These are phyloP conservation scores for Manduca sexta DNA, from an alignment of 1,140 invertebrate genomes.

Conservation along the genomic window DNA sequence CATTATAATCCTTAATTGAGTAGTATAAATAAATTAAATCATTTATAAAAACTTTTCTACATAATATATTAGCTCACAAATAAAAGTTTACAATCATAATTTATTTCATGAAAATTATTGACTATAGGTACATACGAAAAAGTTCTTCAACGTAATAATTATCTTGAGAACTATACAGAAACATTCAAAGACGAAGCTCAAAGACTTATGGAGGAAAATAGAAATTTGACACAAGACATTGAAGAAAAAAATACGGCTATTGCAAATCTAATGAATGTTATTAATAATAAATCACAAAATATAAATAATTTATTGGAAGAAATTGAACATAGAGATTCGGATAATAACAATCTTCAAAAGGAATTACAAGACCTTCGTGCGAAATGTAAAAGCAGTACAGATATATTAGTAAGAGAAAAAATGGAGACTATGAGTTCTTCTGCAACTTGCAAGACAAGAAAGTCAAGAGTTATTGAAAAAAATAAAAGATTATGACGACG, in stretches of 20 bases:
- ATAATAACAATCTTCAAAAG: constrained; percentile 32
- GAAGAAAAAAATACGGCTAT: constrained; percentile 32
- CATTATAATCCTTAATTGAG: too few relatives aligned
- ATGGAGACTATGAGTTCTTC: constrained; percentile 30
- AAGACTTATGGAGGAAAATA: constrained; percentile 33
- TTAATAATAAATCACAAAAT: constrained; percentile 50
- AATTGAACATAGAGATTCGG: constrained; percentile 26
- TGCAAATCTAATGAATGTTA: constrained; percentile 37
- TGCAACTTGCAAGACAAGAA: constrained; percentile 38
- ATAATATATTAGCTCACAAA: too few relatives aligned
- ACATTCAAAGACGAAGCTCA: constrained; percentile 30
- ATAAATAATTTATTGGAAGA: constrained; percentile 38
- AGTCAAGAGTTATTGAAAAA: constrained; percentile 41
- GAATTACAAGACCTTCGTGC: constrained; percentile 31
- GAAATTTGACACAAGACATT: constrained; percentile 27
- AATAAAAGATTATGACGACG: constrained; percentile 29
- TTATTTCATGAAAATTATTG: too few relatives aligned
- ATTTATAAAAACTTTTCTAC: too few relatives aligned
- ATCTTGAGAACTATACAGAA: constrained; percentile 37
- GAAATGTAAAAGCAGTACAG: constrained; percentile 30
- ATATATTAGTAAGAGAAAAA: constrained; percentile 38
- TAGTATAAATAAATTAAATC: too few relatives aligned
- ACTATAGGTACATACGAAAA: constrained; percentile 48
- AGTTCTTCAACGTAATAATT: constrained; percentile 34
- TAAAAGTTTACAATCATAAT: too few relatives aligned